Conservation (phyloP, 2,113 vertebrate species). For the Pterocles orientalis region DNA sequence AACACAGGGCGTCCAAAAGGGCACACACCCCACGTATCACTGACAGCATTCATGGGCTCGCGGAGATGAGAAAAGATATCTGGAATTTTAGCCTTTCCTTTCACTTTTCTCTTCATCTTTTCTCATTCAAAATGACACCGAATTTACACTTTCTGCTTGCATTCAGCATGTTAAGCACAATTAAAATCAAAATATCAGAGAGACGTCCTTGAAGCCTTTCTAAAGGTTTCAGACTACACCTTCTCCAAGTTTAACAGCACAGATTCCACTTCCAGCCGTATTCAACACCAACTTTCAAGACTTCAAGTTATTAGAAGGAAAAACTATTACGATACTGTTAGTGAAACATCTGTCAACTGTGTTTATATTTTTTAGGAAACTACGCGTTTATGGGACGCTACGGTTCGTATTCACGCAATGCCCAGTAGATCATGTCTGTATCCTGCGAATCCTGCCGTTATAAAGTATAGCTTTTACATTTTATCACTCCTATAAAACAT, state of each 20-base stretch:
- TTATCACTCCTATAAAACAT: conserved; percentile 63
- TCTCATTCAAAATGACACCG: background rate
- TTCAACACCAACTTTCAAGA: background rate
- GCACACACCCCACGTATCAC: fast-evolving
- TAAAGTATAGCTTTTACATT: conserved; percentile 20
- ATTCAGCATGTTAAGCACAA: background rate
- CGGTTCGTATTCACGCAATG: conserved; percentile 58
- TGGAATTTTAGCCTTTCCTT: background rate
- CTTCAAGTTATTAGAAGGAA: conserved; percentile 32
- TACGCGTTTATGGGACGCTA: conserved; percentile 46
- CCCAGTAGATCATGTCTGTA: conserved; percentile 12
- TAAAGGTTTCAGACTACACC: background rate
- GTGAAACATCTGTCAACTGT: conserved; percentile 20
- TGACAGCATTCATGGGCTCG: fast-evolving
- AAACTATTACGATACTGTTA: conserved; percentile 2
- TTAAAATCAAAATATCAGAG: background rate
- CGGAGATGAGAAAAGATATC: background rate
- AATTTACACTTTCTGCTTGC: background rate
- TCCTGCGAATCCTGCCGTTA: conserved; percentile 56
- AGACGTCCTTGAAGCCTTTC: background rate
- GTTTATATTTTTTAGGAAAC: conserved; percentile 31
- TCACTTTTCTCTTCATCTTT: background rate
- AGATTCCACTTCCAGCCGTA: conserved; percentile 27
- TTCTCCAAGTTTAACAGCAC: background rate
- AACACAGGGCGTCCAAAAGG: background rate